These are phyloP conservation scores for Cabera pusaria DNA, from an alignment of 2,888 invertebrate species.

Conservation along the genomic window DNA sequence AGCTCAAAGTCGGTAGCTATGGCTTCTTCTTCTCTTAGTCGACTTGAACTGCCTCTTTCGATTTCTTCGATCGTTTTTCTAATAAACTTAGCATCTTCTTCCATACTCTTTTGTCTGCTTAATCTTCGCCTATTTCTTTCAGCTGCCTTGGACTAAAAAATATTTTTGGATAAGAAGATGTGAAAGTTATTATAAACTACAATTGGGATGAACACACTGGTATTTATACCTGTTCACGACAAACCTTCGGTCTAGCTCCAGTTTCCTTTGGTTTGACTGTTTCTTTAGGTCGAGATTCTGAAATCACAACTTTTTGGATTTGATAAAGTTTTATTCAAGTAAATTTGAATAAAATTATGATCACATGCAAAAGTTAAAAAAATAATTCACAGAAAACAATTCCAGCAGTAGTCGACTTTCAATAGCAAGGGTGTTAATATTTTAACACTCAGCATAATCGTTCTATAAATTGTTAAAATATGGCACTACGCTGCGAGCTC, in stretches of 20 bases:
- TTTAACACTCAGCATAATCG: too few relatives aligned
- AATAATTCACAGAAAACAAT: too few relatives aligned
- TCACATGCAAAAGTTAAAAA: too few relatives aligned
- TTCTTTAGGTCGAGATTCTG: slow-evolving; percentile 47
- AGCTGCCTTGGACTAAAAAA: slow-evolving; percentile 49
- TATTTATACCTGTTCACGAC: slow-evolving; percentile 62
- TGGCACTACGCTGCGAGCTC: too few relatives aligned
- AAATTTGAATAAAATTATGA: too few relatives aligned
- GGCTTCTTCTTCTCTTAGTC: slow-evolving; percentile 52
- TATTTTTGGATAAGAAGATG: too few relatives aligned
- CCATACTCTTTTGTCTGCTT: slow-evolving; percentile 67
- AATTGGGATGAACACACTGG: too few relatives aligned
- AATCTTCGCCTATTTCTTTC: slow-evolving; percentile 57
- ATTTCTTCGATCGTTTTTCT: slow-evolving; percentile 77
- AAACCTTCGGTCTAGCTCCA: slow-evolving; percentile 51
- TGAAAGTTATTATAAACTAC: too few relatives aligned
- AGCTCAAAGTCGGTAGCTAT: slow-evolving; percentile 35
- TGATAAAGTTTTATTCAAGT: too few relatives aligned
- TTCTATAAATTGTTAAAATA: too few relatives aligned
- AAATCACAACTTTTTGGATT: slow-evolving; percentile 44
- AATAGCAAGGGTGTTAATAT: too few relatives aligned
- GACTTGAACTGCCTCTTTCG: slow-evolving; percentile 66
- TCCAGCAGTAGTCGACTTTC: too few relatives aligned
- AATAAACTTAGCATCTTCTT: slow-evolving; percentile 75
- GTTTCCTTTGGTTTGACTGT: slow-evolving; percentile 49